A percentile compares a stretch with the other conserved stretches of the same genome.
These are phyloP conservation scores for Dryocosmus kuriphilus DNA, from an alignment of 2,888 invertebrate genomes.

Conservation along the genomic window DNA sequence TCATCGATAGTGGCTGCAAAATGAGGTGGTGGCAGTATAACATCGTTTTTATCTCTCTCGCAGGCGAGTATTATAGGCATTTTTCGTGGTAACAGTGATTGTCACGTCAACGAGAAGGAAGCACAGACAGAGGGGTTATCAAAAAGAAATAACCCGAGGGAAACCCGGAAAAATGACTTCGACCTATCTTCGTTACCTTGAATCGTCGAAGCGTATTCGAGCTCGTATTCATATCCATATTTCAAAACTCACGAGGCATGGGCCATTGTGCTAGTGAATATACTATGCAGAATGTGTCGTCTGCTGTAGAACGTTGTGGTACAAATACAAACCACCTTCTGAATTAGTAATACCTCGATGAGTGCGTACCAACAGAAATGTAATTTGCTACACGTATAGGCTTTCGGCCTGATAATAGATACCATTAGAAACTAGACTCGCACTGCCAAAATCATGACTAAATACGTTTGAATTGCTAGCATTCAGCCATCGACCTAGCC, in stretches of 20 bases:
- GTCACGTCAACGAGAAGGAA: constrained; percentile 30
- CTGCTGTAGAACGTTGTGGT: constrained; percentile 70
- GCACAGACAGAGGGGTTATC: not conserved
- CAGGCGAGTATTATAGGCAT: constrained; percentile 17
- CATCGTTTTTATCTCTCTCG: constrained; percentile 23
- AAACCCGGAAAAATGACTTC: constrained; percentile 30
- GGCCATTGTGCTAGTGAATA: constrained; percentile 70
- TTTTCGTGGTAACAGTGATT: constrained; percentile 25
- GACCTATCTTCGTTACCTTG: constrained; percentile 65
- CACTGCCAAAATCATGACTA: constrained; percentile 22
- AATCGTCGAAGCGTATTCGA: constrained; percentile 63
- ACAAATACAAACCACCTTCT: constrained; percentile 66
- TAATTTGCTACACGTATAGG: constrained; percentile 40
- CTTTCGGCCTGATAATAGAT: constrained; percentile 33
- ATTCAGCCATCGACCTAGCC: constrained; percentile 13
- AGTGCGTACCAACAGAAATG: constrained; percentile 52
- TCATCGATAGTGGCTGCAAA: not conserved
- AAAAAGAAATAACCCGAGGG: constrained; percentile 6
- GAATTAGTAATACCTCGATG: constrained; percentile 72
- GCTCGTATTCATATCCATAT: constrained; percentile 70
- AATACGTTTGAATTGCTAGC: constrained; percentile 31
- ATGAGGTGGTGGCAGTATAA: constrained; percentile 10
- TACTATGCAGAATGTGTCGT: constrained; percentile 72
- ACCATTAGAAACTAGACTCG: constrained; percentile 6
- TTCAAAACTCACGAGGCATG: constrained; percentile 71